Conservation (phyloP, 2,888 invertebrate genomes). For the Eristalinus aeneus region DNA sequence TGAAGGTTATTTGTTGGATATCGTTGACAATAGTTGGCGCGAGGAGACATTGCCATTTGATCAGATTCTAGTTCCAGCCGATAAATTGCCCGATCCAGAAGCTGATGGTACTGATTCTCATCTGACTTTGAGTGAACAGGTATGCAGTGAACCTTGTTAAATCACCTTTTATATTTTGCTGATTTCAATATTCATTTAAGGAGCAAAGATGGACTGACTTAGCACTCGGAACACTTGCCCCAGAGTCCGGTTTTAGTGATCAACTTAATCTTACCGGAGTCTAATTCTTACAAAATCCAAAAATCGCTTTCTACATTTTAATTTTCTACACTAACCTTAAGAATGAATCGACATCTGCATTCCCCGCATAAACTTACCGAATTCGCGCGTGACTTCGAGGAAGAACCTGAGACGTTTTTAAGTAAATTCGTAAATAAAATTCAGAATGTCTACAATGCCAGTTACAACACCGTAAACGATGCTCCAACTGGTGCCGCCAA, state of each 20-base stretch:
- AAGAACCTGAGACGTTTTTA: conserved; percentile 79
- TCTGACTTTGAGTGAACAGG: conserved; percentile 93
- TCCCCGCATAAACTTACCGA: conserved; percentile 87
- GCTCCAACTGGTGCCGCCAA: conserved; percentile 73
- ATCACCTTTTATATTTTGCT: neutral
- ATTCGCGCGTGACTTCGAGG: conserved; percentile 84
- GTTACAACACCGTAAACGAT: conserved; percentile 80
- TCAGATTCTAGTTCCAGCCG: conserved; percentile 91
- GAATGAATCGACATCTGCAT: conserved; percentile 84
- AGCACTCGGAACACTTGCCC: conserved; percentile 81
- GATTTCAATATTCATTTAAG: conserved; percentile 74
- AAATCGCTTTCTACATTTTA: neutral
- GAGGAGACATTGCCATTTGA: conserved; percentile 91
- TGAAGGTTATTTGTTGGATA: conserved; percentile 80
- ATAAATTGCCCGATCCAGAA: conserved; percentile 95
- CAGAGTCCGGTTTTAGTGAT: conserved; percentile 79
- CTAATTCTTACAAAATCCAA: conserved; percentile 71
- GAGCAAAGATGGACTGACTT: conserved; percentile 86
- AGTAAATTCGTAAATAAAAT: conserved; percentile 80
- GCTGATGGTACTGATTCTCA: conserved; percentile 95
- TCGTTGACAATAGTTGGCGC: conserved; percentile 91
- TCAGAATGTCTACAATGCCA: conserved; percentile 80
- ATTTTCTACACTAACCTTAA: conserved; percentile 39
- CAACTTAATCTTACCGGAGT: conserved; percentile 78
- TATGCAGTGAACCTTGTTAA: conserved; percentile 75